Conservation (phyloP, 2,888 invertebrate species). For the Drosophila nigricruria region DNA sequence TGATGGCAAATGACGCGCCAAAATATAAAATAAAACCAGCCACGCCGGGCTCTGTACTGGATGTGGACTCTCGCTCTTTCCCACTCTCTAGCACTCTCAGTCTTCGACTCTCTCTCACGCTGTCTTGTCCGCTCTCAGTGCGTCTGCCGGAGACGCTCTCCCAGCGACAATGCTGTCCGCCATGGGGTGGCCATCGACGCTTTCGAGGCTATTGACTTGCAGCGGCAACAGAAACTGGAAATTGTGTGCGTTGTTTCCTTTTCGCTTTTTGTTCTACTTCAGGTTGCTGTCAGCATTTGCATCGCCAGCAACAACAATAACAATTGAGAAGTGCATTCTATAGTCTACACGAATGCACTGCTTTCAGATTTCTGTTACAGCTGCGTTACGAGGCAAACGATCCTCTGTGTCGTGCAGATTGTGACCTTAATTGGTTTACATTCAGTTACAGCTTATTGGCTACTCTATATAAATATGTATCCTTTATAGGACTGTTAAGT, state of each 20-base stretch:
- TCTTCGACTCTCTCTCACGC: conserved; percentile 6
- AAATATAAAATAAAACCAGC: conserved; percentile 70
- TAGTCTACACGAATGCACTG: conserved; percentile 18
- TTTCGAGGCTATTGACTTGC: conserved; percentile 73
- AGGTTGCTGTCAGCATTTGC: conserved; percentile 41
- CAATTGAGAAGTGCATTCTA: conserved; percentile 25
- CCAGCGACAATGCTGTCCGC: conserved; percentile 38
- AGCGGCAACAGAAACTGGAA: conserved; percentile 69
- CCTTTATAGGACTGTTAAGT: conserved; percentile 3
- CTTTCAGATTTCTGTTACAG: conserved; percentile 2
- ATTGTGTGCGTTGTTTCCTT: conserved; percentile 51
- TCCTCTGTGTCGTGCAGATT: conserved; percentile 29
- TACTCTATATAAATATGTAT: neutral
- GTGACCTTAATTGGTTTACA: conserved; percentile 41
- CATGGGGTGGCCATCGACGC: conserved; percentile 58
- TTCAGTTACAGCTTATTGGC: neutral
- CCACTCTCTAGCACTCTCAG: conserved; percentile 15
- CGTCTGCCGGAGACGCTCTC: conserved; percentile 45
- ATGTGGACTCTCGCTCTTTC: conserved; percentile 24
- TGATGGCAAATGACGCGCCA: conserved; percentile 79
- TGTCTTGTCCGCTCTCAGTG: conserved; percentile 18
- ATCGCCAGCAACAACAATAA: conserved; percentile 16
- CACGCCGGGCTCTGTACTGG: conserved; percentile 67
- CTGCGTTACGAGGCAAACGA: conserved; percentile 24
- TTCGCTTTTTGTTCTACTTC: conserved; percentile 44